phyloP scores from a whole-genome alignment of 2,113 vertebrate genomes.

The Ptilorrhoa leucosticta region DNA sequence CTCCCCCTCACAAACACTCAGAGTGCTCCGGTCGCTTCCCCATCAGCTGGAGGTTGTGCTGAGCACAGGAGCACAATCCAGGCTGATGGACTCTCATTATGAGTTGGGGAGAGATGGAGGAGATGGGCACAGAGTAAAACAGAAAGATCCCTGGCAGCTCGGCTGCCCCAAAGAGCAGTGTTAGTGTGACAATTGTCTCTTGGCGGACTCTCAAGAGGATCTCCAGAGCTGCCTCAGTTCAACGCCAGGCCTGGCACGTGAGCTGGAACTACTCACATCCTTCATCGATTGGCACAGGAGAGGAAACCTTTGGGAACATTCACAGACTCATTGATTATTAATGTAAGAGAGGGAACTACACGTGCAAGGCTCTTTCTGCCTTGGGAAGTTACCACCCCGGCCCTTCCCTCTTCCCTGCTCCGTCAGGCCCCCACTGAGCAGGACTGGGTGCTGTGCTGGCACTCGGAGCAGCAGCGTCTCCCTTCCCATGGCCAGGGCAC shows the following conservation, averaged over 20 bases:
- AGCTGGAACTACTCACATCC: neutral
- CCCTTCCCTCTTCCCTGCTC: neutral
- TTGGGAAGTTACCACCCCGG: neutral
- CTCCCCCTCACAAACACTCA: neutral
- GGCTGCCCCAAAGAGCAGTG: fast-evolving
- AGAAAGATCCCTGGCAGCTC: neutral
- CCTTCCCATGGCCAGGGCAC: neutral
- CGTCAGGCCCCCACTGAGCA: fast-evolving
- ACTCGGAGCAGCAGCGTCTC: neutral
- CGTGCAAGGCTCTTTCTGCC: neutral
- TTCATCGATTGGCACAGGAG: neutral
- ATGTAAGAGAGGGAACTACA: neutral
- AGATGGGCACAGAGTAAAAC: neutral
- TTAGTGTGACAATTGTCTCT: fast-evolving
- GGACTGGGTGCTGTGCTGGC: neutral
- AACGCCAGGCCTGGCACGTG: neutral
- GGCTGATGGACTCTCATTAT: fast-evolving
- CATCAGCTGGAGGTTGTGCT: neutral
- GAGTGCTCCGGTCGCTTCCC: fast-evolving
- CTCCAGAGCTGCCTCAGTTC: neutral
- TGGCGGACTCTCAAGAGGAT: neutral
- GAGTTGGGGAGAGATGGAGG: neutral
- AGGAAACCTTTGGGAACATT: neutral
- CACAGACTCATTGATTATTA: neutral
- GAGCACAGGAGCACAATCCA: neutral